Conservation (phyloP, 2,888 invertebrate genomes). For the Ichneumoninae sp. region DNA sequence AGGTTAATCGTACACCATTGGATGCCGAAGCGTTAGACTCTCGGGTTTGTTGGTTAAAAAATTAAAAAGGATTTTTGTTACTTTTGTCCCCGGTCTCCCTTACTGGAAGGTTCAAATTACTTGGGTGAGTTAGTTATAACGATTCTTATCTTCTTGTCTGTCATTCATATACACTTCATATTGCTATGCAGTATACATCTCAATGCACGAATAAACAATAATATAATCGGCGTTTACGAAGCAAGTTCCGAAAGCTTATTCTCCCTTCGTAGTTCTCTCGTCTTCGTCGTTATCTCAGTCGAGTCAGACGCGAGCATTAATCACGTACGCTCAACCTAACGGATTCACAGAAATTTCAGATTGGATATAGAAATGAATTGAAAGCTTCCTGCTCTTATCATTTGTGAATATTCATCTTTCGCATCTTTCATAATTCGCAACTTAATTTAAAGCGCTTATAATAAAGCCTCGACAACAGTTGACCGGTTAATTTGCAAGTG, state of each 20-base stretch:
- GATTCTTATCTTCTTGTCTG: background rate
- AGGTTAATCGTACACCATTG: too few species aligned
- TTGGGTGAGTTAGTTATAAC: slow-evolving; percentile 26
- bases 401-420: background rate
- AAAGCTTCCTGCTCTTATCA: background rate
- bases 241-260: slow-evolving; percentile 56
- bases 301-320: slow-evolving; percentile 59
- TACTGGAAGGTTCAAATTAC: background rate
- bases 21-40: too few species aligned
- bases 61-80: too few species aligned
- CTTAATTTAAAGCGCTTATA: background rate
- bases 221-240: slow-evolving; percentile 61
- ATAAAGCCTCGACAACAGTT: background rate
- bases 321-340: slow-evolving; percentile 47
- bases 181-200: background rate
- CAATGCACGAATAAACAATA: slow-evolving; percentile 43
- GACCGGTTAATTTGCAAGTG: background rate
- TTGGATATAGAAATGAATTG: slow-evolving; percentile 22
- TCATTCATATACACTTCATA: background rate
- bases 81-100: too few species aligned
- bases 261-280: slow-evolving; percentile 17
- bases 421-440: background rate
- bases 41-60: too few species aligned
- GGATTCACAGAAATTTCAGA: slow-evolving; percentile 48
- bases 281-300: slow-evolving; percentile 56